Percentiles rank a stretch among this genome's conserved stretches.
Conservation (phyloP, 2,113 vertebrate genomes). For the Chionomys nivalis region DNA sequence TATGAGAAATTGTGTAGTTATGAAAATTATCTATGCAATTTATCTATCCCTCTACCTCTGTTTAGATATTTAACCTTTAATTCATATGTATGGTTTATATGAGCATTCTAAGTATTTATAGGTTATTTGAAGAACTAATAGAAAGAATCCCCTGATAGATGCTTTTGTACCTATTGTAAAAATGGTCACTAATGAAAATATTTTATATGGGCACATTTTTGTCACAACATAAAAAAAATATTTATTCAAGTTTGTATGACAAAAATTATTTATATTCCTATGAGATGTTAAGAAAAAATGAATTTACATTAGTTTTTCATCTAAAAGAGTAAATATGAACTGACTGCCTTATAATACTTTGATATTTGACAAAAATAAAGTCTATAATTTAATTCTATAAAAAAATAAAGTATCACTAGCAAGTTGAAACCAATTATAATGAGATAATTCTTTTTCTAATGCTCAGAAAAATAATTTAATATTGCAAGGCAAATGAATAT, state of each 20-base stretch:
- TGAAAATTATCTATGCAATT: not conserved
- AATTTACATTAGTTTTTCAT: not conserved
- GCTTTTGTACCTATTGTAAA: not conserved
- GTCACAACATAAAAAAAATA: not conserved
- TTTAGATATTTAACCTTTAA: not conserved
- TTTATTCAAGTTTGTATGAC: not conserved
- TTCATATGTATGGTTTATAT: not conserved
- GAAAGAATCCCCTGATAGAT: not conserved
- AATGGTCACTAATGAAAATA: not conserved
- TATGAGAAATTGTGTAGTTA: not conserved
- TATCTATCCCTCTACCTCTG: not conserved
- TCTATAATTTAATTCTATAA: not conserved
- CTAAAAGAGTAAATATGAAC: conserved; percentile 1
- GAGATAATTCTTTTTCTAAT: not conserved
- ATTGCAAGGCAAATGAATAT: not conserved
- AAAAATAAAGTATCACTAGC: not conserved
- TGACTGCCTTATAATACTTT: not conserved
- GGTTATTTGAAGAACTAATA: not conserved
- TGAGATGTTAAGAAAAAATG: not conserved
- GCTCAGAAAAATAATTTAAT: not conserved
- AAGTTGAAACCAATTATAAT: not conserved
- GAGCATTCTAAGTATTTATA: not conserved
- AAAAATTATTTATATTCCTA: not conserved
- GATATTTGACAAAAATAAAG: not conserved
- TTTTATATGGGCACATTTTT: not conserved